phyloP scores from a whole-genome alignment of 2,113 vertebrate genomes.

The Poecilia latipinna region DNA sequence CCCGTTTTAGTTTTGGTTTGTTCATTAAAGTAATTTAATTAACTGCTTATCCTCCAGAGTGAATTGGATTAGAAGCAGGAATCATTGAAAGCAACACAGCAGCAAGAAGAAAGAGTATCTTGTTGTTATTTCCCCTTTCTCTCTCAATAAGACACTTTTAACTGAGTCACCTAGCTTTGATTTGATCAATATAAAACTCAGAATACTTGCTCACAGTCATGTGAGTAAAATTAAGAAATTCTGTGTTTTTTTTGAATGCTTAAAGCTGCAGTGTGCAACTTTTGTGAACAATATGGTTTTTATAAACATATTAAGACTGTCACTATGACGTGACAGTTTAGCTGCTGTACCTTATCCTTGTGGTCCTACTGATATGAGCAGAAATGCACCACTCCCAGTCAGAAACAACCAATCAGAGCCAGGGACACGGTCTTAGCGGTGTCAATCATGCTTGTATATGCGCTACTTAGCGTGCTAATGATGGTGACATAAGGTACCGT shows the following conservation, averaged over 20 bases:
- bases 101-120: conserved; percentile 21
- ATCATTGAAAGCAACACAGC: conserved; percentile 47
- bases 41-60: conserved; percentile 44
- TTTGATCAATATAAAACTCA: conserved; percentile 20
- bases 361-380: too few relatives aligned
- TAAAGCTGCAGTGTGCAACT: not conserved
- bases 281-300: too few relatives aligned
- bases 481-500: too few relatives aligned
- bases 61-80: conserved; percentile 42
- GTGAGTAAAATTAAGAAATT: not conserved
- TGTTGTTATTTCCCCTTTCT: conserved; percentile 13
- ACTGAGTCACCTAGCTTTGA: conserved; percentile 21
- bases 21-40: conserved; percentile 72
- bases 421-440: too few relatives aligned
- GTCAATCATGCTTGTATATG: too few relatives aligned
- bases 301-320: too few relatives aligned
- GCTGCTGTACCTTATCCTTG: too few relatives aligned
- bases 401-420: too few relatives aligned
- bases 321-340: too few relatives aligned
- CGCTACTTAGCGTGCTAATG: too few relatives aligned
- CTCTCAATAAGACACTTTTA: conserved; percentile 29
- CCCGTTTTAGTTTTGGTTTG: conserved; percentile 43
- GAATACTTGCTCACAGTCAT: not conserved
- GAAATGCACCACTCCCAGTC: too few relatives aligned
- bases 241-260: not conserved